Evolutionary conservation across 2,888 invertebrate species (phyloP), one percentile per base, ranked within the genome.

Genomic region (Merodon equestris): DNA sequence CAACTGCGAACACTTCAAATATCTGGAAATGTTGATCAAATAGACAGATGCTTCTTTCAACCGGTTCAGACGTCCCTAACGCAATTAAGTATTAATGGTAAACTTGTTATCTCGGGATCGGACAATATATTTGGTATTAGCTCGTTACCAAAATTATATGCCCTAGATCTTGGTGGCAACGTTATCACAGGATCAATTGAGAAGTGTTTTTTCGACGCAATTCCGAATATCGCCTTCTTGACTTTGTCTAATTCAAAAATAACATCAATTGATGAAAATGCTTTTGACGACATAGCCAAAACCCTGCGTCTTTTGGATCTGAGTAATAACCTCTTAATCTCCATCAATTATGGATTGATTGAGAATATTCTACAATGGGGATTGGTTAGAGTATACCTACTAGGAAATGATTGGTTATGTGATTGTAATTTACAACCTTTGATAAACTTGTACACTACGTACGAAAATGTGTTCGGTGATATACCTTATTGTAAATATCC

Each of bases 351-450:
- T 0, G 57, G 42, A 9, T 54, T 83, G 0, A 12, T 86, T 0
- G 45, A 54, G 1, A 74, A 82, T 1, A 47, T 85, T 17, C 64
- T 86, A 4, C 4, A 5, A 0, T 17, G 47, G 0, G 64, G 57
- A 1, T 45, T 27, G 1, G 51, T 81, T 0, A 66, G 84, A 4
- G 17, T 86, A 1, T 85, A 84, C 15, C 27, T 87, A 2, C 81
- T 84, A 1, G 82, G 83, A 0, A 88, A 88, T 58, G 73, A 82
- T 4, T 88, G 86, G 87, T 9, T 68, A 1, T 88, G 87, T 56
- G 73, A 85, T 61, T 87, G 88, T 19, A 15, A 83, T 0, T 53
- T 87, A 1, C 44, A 61, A 1, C 66, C 82, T 0, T 40, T 88
- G 2, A 67, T 83, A 0, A n/a, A 77, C 0, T 81, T 83, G 36